These are phyloP conservation scores for Eulimnadia texana DNA, from an alignment of 1,140 invertebrate genomes.

Conservation along the genomic window DNA sequence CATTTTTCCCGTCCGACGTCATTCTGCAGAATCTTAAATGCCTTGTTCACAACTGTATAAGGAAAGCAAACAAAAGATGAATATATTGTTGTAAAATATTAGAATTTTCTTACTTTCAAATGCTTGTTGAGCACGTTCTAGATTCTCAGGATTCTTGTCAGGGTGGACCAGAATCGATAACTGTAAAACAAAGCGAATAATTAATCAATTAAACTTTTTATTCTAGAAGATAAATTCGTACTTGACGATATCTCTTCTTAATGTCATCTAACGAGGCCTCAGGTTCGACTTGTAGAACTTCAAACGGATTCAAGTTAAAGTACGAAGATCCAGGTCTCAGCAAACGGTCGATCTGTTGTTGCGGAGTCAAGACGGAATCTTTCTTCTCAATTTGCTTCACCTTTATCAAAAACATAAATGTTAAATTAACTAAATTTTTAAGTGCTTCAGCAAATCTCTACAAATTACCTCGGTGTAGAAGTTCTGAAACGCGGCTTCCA, in stretches of 20 bases:
- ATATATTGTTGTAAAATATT: conserved; percentile 3
- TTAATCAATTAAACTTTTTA: neutral
- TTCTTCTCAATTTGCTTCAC: conserved; percentile 90
- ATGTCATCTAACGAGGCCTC: conserved; percentile 75
- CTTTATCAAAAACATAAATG: conserved; percentile 32
- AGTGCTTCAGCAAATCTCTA: too few species aligned
- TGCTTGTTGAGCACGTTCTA: conserved; percentile 81
- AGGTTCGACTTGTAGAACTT: conserved; percentile 88
- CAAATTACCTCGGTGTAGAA: neutral
- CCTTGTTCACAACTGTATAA: conserved; percentile 71
- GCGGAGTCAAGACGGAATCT: conserved; percentile 77
- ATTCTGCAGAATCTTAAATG: conserved; percentile 91
- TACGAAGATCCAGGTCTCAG: conserved; percentile 86
- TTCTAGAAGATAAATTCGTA: conserved; percentile 26
- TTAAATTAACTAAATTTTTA: too few species aligned
- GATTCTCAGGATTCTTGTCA: conserved; percentile 93
- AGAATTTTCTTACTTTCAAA: conserved; percentile 55
- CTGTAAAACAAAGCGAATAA: conserved; percentile 30
- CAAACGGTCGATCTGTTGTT: conserved; percentile 87
- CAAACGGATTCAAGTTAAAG: conserved; percentile 91
- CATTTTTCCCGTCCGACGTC: conserved; percentile 87
- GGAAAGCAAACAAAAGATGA: conserved; percentile 17
- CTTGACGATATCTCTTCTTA: conserved; percentile 89
- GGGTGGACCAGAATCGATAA: conserved; percentile 97
- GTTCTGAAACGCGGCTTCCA: neutral